These are phyloP conservation scores for Antheraea pernyi DNA, from an alignment of 1,140 invertebrate species.

Conservation along the genomic window DNA sequence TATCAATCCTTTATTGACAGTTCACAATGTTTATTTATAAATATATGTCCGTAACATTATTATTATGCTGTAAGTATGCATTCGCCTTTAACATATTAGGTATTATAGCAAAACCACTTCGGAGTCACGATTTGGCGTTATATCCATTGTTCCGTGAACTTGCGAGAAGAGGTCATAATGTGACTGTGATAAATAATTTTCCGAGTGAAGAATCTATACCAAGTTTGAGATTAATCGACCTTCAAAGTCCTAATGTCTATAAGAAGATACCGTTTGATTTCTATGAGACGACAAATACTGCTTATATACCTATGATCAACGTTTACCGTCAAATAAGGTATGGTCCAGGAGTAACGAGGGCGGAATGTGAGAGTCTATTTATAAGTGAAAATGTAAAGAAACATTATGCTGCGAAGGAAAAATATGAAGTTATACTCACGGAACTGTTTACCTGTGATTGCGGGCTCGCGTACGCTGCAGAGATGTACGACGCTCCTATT, in stretches of 20 bases:
- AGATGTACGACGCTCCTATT: constrained; percentile 78
- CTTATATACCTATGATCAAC: constrained; percentile 34
- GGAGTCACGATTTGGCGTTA: constrained; percentile 64
- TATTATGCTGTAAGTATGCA: not conserved
- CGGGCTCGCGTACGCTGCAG: constrained; percentile 79
- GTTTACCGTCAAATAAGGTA: constrained; percentile 33
- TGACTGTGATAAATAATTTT: constrained; percentile 71
- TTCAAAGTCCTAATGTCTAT: constrained; percentile 21
- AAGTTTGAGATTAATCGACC: constrained; percentile 52
- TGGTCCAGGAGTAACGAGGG: constrained; percentile 7
- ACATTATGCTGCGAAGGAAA: constrained; percentile 40
- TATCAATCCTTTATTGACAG: not conserved
- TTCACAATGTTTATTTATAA: not conserved
- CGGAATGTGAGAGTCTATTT: constrained; percentile 65
- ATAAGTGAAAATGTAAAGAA: constrained; percentile 53
- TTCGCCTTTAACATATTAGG: constrained; percentile 19
- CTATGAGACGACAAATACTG: constrained; percentile 35
- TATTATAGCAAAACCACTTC: not conserved
- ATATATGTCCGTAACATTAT: not conserved
- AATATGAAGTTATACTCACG: constrained; percentile 81
- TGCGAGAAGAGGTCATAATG: constrained; percentile 61
- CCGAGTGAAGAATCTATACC: constrained; percentile 37
- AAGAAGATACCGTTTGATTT: constrained; percentile 24
- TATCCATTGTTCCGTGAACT: constrained; percentile 63
- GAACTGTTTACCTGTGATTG: constrained; percentile 84